Evolutionary conservation across 2,797 vertebrate genomes (phyloP), one percentile per base, ranked within the genome.

Genomic region (Lithobates sylvaticus): DNA sequence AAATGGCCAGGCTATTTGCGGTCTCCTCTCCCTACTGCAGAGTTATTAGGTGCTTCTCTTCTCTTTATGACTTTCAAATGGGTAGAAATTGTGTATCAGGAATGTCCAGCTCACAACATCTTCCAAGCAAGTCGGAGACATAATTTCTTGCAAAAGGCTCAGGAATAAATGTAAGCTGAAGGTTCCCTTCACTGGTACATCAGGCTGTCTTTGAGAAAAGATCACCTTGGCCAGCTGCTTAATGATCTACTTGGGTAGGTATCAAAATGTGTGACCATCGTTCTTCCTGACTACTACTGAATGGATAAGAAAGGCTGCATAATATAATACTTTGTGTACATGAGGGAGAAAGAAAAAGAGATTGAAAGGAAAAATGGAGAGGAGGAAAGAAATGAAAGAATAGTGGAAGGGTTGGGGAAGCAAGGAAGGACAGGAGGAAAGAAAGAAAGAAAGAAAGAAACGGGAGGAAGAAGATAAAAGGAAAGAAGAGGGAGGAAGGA

Each of bases 191-290:
- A n/a, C 74, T 34, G 50, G 10, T 29, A 86, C 78, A 78, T 50
- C 76, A 78, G 29, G n/a, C 69, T 78, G 74, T 77, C 80, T 39
- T 73, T 65, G 80, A 70, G 50, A 54, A 9, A 81, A 34, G 39
- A 50, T 70, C 73, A 34, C 73, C 50, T 83, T 26, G 58, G 27
- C 65, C 26, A 34, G 54, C 8, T 7, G 50, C 67, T 61, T 77
- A 86, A 82, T 86, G 74, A 82, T 77, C 34, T 76, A 65, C 65
- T 81, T 76, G 79, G 79, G 79, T 75, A 50, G 67, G 81, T 72
- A 79, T 79, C 79, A 82, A 76, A 47, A 81, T 70, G 36, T 36
- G 15, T 42, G 32, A 18, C 23, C 67, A 80, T 80, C 15, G 10
- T 67, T 80, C 70, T 74, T 85, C 58, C 76, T 73, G 76, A 78